Evolutionary conservation across 2,113 vertebrate genomes (phyloP).

Genomic region (Platichthys stellatus): DNA sequence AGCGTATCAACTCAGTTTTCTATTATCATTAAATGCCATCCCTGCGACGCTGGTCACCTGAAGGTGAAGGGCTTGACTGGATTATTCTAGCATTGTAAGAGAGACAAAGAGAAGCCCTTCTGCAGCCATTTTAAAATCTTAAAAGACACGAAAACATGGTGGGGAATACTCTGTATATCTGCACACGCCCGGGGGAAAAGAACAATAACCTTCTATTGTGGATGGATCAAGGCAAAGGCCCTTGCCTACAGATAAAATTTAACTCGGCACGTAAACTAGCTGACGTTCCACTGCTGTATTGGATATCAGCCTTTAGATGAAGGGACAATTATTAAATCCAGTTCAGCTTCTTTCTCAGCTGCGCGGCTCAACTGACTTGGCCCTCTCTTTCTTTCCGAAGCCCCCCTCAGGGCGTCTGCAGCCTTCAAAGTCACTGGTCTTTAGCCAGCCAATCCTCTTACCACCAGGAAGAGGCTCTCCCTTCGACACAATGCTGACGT

Average conservation of each 20-base stretch:
- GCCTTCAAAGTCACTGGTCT: slow-evolving; percentile 60
- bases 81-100: slow-evolving; percentile 28
- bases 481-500: slow-evolving; percentile 51
- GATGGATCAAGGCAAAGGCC: slow-evolving; percentile 42
- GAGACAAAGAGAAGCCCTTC: slow-evolving; percentile 16
- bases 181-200: background rate
- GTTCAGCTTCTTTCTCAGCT: slow-evolving; percentile 36
- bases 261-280: slow-evolving; percentile 21
- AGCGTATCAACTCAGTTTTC: background rate
- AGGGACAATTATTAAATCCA: slow-evolving; percentile 29
- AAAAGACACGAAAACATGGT: slow-evolving; percentile 16
- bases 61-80: slow-evolving; percentile 5
- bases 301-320: slow-evolving; percentile 33
- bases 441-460: slow-evolving; percentile 72
- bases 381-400: slow-evolving; percentile 36
- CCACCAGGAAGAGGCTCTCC: slow-evolving; percentile 44
- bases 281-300: background rate
- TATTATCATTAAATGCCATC: background rate
- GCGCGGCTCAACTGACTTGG: slow-evolving; percentile 12
- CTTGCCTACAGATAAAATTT: slow-evolving; percentile 35
- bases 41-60: background rate
- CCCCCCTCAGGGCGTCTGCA: slow-evolving; percentile 38
- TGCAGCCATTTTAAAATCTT: slow-evolving; percentile 33
- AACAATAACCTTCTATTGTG: slow-evolving; percentile 22
- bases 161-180: background rate